Percentiles rank a stretch among this genome's conserved stretches.
Conservation (phyloP, 2,888 invertebrate genomes). For the Chrysotoxum bicinctum region DNA sequence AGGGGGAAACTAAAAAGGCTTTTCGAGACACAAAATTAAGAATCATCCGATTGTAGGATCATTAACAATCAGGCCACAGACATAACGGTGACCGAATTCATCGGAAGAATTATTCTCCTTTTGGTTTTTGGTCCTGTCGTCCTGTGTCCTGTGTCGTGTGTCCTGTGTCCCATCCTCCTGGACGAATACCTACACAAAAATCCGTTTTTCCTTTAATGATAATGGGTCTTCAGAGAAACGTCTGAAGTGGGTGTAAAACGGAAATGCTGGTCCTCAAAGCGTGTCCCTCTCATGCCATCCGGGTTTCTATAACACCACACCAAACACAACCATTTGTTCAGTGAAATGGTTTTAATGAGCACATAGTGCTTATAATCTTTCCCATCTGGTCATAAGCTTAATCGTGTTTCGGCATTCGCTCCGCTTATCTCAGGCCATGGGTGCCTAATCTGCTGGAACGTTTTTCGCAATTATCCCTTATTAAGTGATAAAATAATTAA, state of each 20-base stretch:
- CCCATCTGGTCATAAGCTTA: slow-evolving; percentile 56
- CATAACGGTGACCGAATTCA: slow-evolving; percentile 35
- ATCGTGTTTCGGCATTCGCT: slow-evolving; percentile 20
- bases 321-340: slow-evolving; percentile 13
- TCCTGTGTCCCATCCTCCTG: neutral
- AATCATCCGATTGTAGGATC: slow-evolving; percentile 68
- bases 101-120: slow-evolving; percentile 18
- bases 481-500: slow-evolving; percentile 76
- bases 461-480: slow-evolving; percentile 64
- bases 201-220: slow-evolving; percentile 63
- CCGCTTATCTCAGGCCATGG: slow-evolving; percentile 31
- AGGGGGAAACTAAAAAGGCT: slow-evolving; percentile 47
- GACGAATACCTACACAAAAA: slow-evolving; percentile 40
- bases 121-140: neutral
- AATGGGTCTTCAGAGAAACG: slow-evolving; percentile 58
- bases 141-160: neutral
- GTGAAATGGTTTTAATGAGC: slow-evolving; percentile 59
- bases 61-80: slow-evolving; percentile 67
- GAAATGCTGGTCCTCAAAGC: slow-evolving; percentile 44
- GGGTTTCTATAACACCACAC: neutral
- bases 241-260: slow-evolving; percentile 11
- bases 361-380: slow-evolving; percentile 58
- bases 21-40: slow-evolving; percentile 61
- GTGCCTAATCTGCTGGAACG: slow-evolving; percentile 51
- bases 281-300: slow-evolving; percentile 12